Base-by-base conservation (phyloP, 2,113 vertebrate genomes). In the Dascyllus trimaculatus region DNA sequence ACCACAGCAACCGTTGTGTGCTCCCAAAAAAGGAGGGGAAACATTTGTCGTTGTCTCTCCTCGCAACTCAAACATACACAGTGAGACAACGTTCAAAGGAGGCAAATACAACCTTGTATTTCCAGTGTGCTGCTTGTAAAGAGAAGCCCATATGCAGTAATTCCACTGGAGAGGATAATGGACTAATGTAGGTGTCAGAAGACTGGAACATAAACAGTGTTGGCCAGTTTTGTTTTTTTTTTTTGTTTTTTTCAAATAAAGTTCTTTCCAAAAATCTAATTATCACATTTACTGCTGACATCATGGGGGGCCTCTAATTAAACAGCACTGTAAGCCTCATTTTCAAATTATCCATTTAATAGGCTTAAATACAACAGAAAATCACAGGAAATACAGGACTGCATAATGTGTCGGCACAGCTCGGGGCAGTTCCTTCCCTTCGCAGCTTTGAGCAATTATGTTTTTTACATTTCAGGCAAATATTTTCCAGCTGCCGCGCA, bases 1-100 rank as follows among this genome's bases (percentile, higher is more conserved):
- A 22, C 73, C 71, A 78, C 71, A 56, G 77, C 80, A 77, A 87
- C 68, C 17, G 13, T 45, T 35, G 68, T 32, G 0, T 81, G 49
- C 64, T 91, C 93, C 32, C 94, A 90, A 93, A 94, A 94, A 93
- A 93, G 93, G 92, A 92, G 63, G 91, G 71, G 82, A 91, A 92
- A 89, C 57, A 52, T 80, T 84, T 72, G 60, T 86, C 45, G 18
- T 51, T 17, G 54, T 68, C 46, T 53, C 19, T 75, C 62, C 26
- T 62, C n/a, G 8, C 35, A 70, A 71, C 69, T 66, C 58, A 67
- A 68, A 77, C 14, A 68, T 56, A 77, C 54, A 85, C 79, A 88
- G 60, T 24, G 45, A 43, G 11, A 2, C 40, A 38, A 46, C 21
- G 54, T 75, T 76, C 70, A 65, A 52, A 76, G 52, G 48, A 77